Conservation (phyloP, 2,113 vertebrate species). For the Eulacestoma nigropectus region DNA sequence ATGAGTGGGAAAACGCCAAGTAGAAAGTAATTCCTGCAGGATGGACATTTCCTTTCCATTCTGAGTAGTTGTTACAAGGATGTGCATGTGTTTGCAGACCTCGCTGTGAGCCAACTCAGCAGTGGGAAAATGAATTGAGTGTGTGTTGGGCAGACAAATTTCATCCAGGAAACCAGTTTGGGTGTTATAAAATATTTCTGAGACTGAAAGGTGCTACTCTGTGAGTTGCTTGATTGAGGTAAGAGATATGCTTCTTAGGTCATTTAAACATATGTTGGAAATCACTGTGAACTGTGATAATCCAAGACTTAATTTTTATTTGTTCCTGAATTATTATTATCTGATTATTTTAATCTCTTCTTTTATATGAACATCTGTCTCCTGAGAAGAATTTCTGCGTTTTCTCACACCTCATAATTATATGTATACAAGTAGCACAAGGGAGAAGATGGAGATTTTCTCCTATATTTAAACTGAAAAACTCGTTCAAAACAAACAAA, state of each 20-base stretch:
- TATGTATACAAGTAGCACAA: background rate
- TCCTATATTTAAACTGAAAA: background rate
- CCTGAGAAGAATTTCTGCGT: background rate
- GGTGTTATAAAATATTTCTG: background rate
- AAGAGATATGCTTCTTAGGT: background rate
- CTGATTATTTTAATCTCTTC: background rate
- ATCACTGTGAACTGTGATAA: background rate
- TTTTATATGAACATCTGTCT: background rate
- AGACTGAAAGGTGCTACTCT: background rate
- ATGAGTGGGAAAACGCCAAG: background rate
- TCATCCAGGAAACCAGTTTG: background rate
- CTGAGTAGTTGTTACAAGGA: background rate
- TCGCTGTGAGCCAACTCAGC: background rate
- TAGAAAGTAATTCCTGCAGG: background rate
- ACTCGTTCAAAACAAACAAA: background rate
- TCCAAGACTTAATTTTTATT: background rate
- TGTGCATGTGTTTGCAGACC: background rate
- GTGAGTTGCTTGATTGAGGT: background rate
- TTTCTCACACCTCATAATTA: background rate
- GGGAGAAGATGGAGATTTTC: background rate
- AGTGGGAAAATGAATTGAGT: background rate
- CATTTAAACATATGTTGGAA: background rate
- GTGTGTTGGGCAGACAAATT: background rate
- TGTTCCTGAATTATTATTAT: background rate
- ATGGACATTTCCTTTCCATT: background rate